Evolutionary conservation across 2,888 invertebrate genomes (phyloP), one percentile per base, ranked within the genome.

Genomic region (Standfussiana lucernea): DNA sequence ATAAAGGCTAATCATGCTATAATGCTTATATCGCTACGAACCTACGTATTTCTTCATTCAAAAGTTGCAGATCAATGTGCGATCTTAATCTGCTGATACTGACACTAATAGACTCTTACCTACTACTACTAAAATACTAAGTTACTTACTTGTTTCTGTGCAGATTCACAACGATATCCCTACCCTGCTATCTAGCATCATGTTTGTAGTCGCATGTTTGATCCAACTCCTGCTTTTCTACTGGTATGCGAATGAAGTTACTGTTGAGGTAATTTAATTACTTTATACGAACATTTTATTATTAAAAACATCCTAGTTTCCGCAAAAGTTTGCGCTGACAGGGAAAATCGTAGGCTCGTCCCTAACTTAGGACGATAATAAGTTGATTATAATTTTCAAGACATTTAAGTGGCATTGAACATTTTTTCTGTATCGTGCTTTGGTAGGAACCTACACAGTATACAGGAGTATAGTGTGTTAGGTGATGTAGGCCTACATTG

Each of bases 191-290:
- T 91, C 93, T 0, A 91, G 91, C 70, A 90, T 91, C 59, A 1
- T 92, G 18, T 95, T 89, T 71, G 83, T 94, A 13, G 2, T 88
- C 1, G 94, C 93, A 2, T 93, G 93, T 71, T 79, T 95, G 71
- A 90, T 93, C 50, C 94, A 95, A 77, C 90, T 95, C 13, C 80
- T 95, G 13, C 86, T 95, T 0, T 95, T 94, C 81, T 95, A 95
- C 82, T 95, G 95, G 95, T 92, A 92, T 80, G 92, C 93, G 77
- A 94, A 94, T 72, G 93, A 94, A 87, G 94, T 95, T 21, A 93
- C 92, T 18, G 80, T 90, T 70, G 91, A 93, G 92, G 64, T 64
- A n/a, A 40, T 18, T 15, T 28, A 28, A 24, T 40, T 40, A 40
- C 4, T n/a, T 18, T 13, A 40, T 40, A n/a, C n/a, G 24, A 21